Conservation (phyloP, 2,888 invertebrate genomes). For the Netelia melanura region DNA sequence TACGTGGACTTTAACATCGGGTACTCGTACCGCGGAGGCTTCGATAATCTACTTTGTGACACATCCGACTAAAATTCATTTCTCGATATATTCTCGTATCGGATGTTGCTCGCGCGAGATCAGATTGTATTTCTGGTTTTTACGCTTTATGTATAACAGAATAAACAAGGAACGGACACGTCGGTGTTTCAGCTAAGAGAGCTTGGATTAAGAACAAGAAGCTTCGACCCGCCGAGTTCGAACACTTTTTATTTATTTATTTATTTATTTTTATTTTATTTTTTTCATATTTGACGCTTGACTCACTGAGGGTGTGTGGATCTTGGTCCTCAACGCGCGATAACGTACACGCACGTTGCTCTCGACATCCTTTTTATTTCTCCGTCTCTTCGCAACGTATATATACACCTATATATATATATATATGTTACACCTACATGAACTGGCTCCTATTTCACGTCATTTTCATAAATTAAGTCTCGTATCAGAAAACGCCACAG, state of each 20-base stretch:
- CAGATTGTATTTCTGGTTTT: background rate
- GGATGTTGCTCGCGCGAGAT: background rate
- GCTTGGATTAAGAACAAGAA: constrained; percentile 11
- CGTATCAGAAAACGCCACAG: constrained; percentile 73
- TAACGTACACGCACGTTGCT: constrained; percentile 27
- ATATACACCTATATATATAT: constrained; percentile 14
- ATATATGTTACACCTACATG: constrained; percentile 32
- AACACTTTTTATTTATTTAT: background rate
- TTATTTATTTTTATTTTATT: background rate
- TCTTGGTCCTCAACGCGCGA: constrained; percentile 12
- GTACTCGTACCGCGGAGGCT: background rate
- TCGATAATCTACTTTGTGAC: constrained; percentile 1
- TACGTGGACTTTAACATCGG: constrained; percentile 7
- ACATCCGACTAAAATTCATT: background rate
- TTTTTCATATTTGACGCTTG: constrained; percentile 13
- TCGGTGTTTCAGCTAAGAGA: constrained; percentile 2
- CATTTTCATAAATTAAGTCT: constrained; percentile 81
- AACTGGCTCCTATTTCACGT: constrained; percentile 77
- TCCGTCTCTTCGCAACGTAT: background rate
- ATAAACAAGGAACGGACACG: background rate
- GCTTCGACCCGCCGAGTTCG: background rate
- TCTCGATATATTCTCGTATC: background rate
- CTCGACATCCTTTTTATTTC: constrained; percentile 10
- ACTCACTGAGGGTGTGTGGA: constrained; percentile 21
- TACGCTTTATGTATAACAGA: background rate